Conservation (phyloP, 2,113 vertebrate species). For the Tachysurus fulvidraco region DNA sequence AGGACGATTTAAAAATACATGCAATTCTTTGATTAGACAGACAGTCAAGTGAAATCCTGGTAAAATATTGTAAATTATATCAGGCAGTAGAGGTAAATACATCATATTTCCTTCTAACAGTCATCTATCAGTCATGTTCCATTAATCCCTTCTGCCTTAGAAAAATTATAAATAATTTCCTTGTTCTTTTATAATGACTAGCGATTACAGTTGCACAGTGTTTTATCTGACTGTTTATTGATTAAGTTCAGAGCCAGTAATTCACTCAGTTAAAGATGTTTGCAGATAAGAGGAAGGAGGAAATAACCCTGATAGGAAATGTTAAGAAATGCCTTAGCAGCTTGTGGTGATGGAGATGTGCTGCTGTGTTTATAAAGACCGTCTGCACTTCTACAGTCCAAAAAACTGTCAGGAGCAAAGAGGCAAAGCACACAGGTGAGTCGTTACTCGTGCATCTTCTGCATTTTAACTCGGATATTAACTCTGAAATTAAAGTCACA, state of each 20-base stretch:
- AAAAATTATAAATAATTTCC: background rate
- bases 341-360: slow-evolving; percentile 7
- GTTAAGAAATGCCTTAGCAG: background rate
- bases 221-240: background rate
- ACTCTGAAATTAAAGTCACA: background rate
- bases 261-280: background rate
- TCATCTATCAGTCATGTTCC: background rate
- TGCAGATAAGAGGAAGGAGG: slow-evolving; percentile 61
- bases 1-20: background rate
- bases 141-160: background rate
- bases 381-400: slow-evolving; percentile 1
- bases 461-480: background rate
- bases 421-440: slow-evolving; percentile 17
- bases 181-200: background rate
- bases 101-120: background rate
- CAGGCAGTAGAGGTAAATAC: background rate
- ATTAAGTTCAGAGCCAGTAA: background rate
- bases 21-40: background rate
- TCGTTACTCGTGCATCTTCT: background rate
- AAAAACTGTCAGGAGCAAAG: background rate
- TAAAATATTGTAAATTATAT: background rate
- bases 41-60: background rate
- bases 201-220: background rate
- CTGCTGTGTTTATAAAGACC: slow-evolving; percentile 28
- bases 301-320: slow-evolving; percentile 29